phyloP scores from a whole-genome alignment of 2,797 vertebrate genomes.

The Chaenodraco wilsoni region DNA sequence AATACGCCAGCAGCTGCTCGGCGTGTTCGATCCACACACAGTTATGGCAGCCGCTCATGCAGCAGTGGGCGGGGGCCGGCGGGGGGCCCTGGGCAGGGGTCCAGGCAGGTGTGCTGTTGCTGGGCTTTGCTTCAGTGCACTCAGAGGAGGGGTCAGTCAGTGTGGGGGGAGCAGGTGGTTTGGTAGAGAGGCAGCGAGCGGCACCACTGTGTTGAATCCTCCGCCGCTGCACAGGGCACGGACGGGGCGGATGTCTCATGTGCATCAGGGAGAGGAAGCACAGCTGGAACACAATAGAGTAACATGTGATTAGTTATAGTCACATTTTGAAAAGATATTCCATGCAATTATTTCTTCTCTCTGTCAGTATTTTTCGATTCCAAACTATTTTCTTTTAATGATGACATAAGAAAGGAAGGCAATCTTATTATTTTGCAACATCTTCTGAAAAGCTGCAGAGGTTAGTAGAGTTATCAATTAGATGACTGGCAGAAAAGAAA shows the following conservation, averaged over 20 bases:
- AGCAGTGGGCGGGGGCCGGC: constrained; percentile 88
- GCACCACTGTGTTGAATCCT: constrained; percentile 8
- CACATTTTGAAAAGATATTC: not conserved
- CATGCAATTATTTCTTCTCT: not conserved
- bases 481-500: no score
- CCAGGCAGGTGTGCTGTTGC: not conserved
- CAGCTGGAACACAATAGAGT: constrained; percentile 53
- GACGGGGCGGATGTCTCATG: constrained; percentile 14
- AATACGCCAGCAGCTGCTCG: constrained; percentile 85
- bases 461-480: no score
- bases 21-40: constrained; percentile 94
- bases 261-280: constrained; percentile 44
- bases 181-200: constrained; percentile 16
- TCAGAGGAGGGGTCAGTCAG: constrained; percentile 5
- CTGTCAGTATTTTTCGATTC: not conserved
- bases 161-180: not conserved
- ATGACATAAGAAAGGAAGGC: not conserved
- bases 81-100: constrained; percentile 56
- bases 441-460: no score
- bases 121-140: not conserved
- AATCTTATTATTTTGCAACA: no score
- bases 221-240: constrained; percentile 9
- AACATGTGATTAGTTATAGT: not conserved
- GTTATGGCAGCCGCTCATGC: constrained; percentile 94
- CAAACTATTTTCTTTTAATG: not conserved